These are phyloP conservation scores for Orius laevigatus DNA, from an alignment of 1,140 invertebrate species.

Conservation along the genomic window DNA sequence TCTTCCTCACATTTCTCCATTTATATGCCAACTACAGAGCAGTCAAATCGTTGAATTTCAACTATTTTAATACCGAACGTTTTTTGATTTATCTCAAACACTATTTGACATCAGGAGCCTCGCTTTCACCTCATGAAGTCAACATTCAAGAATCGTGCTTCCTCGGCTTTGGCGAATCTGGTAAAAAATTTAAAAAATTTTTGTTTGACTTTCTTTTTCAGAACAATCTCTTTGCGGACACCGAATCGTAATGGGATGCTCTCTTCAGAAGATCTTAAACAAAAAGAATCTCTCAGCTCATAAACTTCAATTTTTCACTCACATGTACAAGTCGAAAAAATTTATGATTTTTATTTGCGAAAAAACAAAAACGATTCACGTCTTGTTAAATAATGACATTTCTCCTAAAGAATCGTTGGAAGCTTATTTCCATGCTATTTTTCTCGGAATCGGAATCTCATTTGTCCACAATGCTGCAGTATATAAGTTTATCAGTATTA, in stretches of 20 bases:
- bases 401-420: conserved; percentile 29
- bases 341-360: conserved; percentile 33
- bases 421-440: conserved; percentile 35
- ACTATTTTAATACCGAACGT: conserved; percentile 56
- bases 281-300: conserved; percentile 27
- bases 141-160: conserved; percentile 43
- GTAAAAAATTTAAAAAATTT: conserved; percentile 23
- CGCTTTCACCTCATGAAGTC: conserved; percentile 31
- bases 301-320: conserved; percentile 25
- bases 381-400: conserved; percentile 29
- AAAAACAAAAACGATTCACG: conserved; percentile 28
- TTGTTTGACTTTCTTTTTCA: conserved; percentile 23
- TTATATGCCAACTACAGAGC: conserved; percentile 74
- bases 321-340: conserved; percentile 27
- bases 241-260: conserved; percentile 26
- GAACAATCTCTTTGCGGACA: neutral
- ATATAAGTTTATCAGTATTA: conserved; percentile 1
- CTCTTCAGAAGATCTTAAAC: conserved; percentile 28
- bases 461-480: neutral
- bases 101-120: conserved; percentile 34
- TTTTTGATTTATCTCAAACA: conserved; percentile 46
- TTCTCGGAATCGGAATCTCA: conserved; percentile 27
- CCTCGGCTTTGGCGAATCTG: conserved; percentile 27
- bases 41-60: conserved; percentile 41
- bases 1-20: conserved; percentile 62